A percentile compares a stretch with the other conserved stretches of the same genome.
Evolutionary conservation across 2,888 invertebrate species (phyloP).

Genomic region (Chymomyza procnemis): DNA sequence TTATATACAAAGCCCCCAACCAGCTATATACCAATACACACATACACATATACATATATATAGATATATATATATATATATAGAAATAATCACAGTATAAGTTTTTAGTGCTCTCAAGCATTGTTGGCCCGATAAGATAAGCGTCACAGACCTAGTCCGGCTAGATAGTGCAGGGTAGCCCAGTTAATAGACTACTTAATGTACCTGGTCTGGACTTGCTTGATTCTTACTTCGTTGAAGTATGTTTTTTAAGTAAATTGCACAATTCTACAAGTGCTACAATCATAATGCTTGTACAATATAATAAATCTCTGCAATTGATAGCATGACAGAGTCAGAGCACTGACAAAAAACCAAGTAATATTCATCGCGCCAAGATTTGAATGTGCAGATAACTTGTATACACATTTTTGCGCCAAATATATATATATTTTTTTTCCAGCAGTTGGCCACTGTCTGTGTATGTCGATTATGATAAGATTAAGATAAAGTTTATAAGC

Average conservation of each 20-base stretch:
- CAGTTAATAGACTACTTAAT: neutral
- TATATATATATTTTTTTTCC: neutral
- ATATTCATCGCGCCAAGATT: neutral
- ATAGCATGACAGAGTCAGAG: neutral
- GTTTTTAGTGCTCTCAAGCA: neutral
- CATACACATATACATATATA: neutral
- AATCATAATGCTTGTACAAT: neutral
- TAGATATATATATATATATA: neutral
- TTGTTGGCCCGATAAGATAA: neutral
- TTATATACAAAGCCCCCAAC: too few species aligned
- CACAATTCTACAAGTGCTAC: neutral
- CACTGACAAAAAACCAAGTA: neutral
- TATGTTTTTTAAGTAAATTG: neutral
- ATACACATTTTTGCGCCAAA: neutral
- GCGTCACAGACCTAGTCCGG: neutral
- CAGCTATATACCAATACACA: too few species aligned
- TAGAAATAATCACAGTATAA: neutral
- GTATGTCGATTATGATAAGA: neutral
- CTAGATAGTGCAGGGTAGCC: neutral
- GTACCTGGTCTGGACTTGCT: neutral
- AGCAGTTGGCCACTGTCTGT: neutral
- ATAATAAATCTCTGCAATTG: neutral
- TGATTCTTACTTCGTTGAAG: neutral
- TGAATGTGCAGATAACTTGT: neutral
- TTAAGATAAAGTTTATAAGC: neutral